phyloP scores from a whole-genome alignment of 2,888 invertebrate species.

The Opisthograptis luteolata region DNA sequence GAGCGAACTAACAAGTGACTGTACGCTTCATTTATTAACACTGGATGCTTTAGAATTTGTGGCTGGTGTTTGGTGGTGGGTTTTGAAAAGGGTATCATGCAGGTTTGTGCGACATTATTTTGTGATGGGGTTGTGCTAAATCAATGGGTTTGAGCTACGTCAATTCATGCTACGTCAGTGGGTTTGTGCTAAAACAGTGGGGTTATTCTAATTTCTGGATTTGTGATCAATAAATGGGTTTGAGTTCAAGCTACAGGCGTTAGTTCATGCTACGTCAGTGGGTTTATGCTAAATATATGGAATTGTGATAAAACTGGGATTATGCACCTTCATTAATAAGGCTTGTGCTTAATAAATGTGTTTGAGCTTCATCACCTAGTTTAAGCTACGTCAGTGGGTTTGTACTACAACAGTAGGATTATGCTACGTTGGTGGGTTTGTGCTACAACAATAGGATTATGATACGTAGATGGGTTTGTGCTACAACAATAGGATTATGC shows the following conservation, averaged over 20 bases:
- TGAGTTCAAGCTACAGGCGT: too few relatives aligned
- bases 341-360: neutral
- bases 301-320: too few relatives aligned
- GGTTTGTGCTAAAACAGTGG: neutral
- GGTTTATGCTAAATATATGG: too few relatives aligned
- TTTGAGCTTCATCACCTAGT: too few relatives aligned
- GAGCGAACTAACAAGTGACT: neutral
- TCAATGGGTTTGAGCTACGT: neutral
- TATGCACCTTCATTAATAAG: too few relatives aligned
- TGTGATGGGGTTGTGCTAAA: too few relatives aligned
- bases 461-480: neutral
- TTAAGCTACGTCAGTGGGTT: neutral
- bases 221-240: too few relatives aligned
- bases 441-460: neutral
- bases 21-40: neutral
- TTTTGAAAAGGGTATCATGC: neutral
- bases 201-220: neutral
- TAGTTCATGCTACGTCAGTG: neutral
- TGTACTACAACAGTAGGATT: neutral
- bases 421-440: neutral
- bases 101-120: too few relatives aligned
- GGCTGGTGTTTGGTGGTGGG: neutral
- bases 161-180: neutral
- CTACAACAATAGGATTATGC: neutral
- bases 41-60: neutral